Evolutionary conservation across 2,888 invertebrate species (phyloP).

Genomic region (Parnassius smintheus): DNA sequence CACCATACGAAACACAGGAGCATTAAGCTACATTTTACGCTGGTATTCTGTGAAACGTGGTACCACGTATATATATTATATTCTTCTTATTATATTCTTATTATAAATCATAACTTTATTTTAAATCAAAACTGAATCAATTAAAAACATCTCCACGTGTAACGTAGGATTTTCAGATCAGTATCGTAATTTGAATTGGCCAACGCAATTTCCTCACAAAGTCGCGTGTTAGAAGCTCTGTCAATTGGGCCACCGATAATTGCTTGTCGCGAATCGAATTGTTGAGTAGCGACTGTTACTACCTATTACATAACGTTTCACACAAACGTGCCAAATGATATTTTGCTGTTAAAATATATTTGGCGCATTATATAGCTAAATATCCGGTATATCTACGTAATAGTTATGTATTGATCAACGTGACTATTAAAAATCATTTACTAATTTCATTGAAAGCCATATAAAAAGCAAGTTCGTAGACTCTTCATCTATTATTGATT

Average conservation of each 20-base stretch:
- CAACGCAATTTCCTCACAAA: slow-evolving; percentile 30
- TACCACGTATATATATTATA: too few species aligned
- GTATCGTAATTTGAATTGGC: slow-evolving; percentile 27
- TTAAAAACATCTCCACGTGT: neutral
- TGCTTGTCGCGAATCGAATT: slow-evolving; percentile 35
- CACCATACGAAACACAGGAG: too few species aligned
- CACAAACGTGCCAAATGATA: slow-evolving; percentile 35
- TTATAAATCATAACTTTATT: too few species aligned
- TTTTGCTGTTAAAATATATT: slow-evolving; percentile 25
- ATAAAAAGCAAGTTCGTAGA: too few species aligned
- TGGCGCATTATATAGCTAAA: slow-evolving; percentile 10
- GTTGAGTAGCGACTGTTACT: slow-evolving; percentile 33
- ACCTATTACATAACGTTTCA: slow-evolving; percentile 35
- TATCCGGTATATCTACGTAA: slow-evolving; percentile 9
- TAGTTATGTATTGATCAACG: slow-evolving; percentile 1
- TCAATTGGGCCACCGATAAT: slow-evolving; percentile 33
- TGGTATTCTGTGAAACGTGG: too few species aligned
- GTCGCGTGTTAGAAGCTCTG: slow-evolving; percentile 32
- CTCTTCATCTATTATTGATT: too few species aligned
- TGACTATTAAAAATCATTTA: neutral
- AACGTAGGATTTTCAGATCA: neutral
- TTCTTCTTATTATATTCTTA: too few species aligned
- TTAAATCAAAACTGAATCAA: too few species aligned
- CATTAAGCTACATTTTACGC: too few species aligned
- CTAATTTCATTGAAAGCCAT: too few species aligned